Base-by-base conservation (phyloP, 2,888 invertebrate genomes). In the Dioctria rufipes region DNA sequence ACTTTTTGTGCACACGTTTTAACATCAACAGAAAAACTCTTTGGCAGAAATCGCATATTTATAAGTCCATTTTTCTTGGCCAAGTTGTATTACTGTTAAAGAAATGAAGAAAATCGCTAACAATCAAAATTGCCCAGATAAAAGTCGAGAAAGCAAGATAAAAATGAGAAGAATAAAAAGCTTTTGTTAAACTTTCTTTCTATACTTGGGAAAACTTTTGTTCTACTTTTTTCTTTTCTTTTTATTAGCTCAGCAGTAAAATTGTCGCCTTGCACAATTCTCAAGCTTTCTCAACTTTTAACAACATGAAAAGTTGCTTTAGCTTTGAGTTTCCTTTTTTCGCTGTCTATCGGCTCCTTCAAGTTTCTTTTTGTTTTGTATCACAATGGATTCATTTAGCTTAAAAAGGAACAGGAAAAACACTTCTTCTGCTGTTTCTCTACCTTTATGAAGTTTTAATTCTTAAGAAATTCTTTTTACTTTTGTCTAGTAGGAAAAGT, bases 321-420 rank as follows among this genome's bases (percentile, higher is more conserved):
- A 13, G 9, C n/a, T 46, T n/a, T 58, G 25, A 58, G 58, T 11
- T 58, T 58, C 1, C n/a, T 1, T 13, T 58, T 58, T 58, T 58
- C 8, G 46, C 46, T 46, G 5, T 46, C 58, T 58, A 51, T 58
- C 11, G 11, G 3, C 25, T 58, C 11, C n/a, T 5, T 13, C 58
- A 13, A 13, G 46, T 46, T 46, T 25, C 25, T 25, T 25, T 46
- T 8, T 46, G 4, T 46, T 25, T 25, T 11, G 5, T 5, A 11
- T 13, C n/a, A 58, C 58, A 58, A 58, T 58, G 58, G 58, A 58
- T 58, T 58, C 58, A 58, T 58, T 58, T 13, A 58, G 58, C 58
- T 58, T 2, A 58, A 13, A 58, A 13, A 13, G 2, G 58, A 11
- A 58, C 58, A 58, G n/a, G 11, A 11, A 58, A 25, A 58, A 51